A percentile compares a stretch with the other conserved stretches of the same genome.
These are phyloP conservation scores for Nephotettix cincticeps DNA, from an alignment of 1,140 invertebrate genomes.

Conservation along the genomic window DNA sequence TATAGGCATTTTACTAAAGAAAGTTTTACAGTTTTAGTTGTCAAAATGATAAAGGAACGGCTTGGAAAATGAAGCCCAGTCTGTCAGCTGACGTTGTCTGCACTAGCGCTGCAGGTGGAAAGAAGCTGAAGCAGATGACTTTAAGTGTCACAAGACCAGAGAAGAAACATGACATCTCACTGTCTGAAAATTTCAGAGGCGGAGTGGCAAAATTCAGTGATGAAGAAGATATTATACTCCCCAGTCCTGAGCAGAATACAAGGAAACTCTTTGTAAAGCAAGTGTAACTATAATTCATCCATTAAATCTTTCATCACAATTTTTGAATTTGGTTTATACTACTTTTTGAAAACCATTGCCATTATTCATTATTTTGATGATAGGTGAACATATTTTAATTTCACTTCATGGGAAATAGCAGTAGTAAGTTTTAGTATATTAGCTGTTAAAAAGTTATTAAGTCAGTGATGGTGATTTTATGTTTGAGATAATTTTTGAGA, in stretches of 20 bases:
- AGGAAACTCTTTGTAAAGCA: background rate
- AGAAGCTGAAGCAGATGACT: constrained; percentile 8
- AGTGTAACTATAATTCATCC: background rate
- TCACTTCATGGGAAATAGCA: too few relatives aligned
- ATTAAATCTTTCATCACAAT: too few relatives aligned
- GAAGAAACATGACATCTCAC: constrained; percentile 14
- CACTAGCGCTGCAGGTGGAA: background rate
- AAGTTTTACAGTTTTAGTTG: background rate
- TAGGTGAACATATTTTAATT: too few relatives aligned
- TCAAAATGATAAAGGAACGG: background rate
- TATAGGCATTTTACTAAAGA: too few relatives aligned
- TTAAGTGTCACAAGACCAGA: background rate
- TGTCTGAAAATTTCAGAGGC: background rate
- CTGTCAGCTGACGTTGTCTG: background rate
- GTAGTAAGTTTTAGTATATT: too few relatives aligned
- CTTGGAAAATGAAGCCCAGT: constrained; percentile 2
- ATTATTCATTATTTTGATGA: too few relatives aligned
- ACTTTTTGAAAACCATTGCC: too few relatives aligned
- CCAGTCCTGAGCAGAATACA: background rate
- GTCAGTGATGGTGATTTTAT: too few relatives aligned
- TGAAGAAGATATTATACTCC: background rate
- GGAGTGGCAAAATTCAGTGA: background rate
- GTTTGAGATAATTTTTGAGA: too few relatives aligned
- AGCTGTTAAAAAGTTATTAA: too few relatives aligned
- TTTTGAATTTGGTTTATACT: too few relatives aligned